Evolutionary conservation across 2,888 invertebrate species (phyloP).

Genomic region (Bombyx huttoni): DNA sequence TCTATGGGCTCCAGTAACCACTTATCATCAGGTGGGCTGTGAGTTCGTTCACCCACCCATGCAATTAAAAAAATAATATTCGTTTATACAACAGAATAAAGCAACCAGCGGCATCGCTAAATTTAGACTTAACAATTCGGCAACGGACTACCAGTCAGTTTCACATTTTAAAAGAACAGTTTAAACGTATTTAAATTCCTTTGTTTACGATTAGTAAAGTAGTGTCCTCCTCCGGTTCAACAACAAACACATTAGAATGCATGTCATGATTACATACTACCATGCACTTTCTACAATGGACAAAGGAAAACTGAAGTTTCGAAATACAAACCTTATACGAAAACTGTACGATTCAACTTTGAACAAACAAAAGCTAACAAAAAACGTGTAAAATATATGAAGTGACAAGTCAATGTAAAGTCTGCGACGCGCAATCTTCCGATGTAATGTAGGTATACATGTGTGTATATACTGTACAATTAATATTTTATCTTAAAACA

Average conservation of each 20-base stretch:
- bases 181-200: neutral
- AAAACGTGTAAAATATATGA: too few relatives aligned
- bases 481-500: too few relatives aligned
- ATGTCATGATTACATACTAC: conserved; percentile 29
- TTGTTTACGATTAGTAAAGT: neutral
- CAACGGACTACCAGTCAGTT: neutral
- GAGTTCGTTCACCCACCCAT: too few relatives aligned
- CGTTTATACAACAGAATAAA: too few relatives aligned
- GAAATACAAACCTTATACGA: conserved; percentile 18
- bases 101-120: neutral
- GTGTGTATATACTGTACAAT: too few relatives aligned
- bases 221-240: neutral
- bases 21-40: too few relatives aligned
- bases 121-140: neutral
- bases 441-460: too few relatives aligned
- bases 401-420: too few relatives aligned
- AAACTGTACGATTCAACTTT: conserved; percentile 17
- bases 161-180: neutral
- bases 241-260: conserved; percentile 34
- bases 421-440: too few relatives aligned
- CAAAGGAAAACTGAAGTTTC: conserved; percentile 23
- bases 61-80: too few relatives aligned
- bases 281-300: conserved; percentile 46
- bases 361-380: conserved; percentile 4
- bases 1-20: too few relatives aligned